Percentiles rank a stretch among this genome's conserved stretches.
phyloP scores from a whole-genome alignment of 2,797 vertebrate genomes.

The Furcifer pardalis region DNA sequence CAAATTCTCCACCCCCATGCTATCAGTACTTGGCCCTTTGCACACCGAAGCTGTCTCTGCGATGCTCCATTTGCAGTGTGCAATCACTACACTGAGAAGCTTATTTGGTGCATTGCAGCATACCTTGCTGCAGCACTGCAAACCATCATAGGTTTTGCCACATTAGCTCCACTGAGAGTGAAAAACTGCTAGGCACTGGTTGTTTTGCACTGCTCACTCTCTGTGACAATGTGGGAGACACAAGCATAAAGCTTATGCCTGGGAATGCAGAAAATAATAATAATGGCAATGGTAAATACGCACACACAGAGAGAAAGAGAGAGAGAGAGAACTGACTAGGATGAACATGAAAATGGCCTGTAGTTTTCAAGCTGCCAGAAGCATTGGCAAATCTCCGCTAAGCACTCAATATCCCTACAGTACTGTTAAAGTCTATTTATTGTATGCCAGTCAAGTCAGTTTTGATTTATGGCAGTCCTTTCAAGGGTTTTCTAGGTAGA shows the following conservation, averaged over 20 bases:
- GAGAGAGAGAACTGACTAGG: neutral
- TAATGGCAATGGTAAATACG: neutral
- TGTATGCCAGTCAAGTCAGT: too few relatives aligned
- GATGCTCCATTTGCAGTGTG: neutral
- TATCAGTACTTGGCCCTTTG: conserved; percentile 9
- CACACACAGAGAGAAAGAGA: neutral
- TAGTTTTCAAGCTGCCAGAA: conserved; percentile 23
- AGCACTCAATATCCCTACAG: conserved; percentile 1
- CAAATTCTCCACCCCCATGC: neutral
- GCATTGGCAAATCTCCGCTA: conserved; percentile 3
- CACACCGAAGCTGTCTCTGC: neutral
- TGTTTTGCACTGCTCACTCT: neutral
- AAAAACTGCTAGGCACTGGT: neutral
- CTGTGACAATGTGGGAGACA: neutral
- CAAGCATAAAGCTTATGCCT: neutral
- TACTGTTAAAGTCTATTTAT: neutral
- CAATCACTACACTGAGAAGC: neutral
- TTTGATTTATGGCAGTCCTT: too few relatives aligned
- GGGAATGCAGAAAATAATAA: neutral
- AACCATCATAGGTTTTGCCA: conserved; percentile 29
- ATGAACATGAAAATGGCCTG: neutral
- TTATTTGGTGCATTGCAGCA: conserved; percentile 64
- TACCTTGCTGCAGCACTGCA: conserved; percentile 41
- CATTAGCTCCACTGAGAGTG: neutral
- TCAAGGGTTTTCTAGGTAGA: too few relatives aligned